phyloP scores from a whole-genome alignment of 2,888 invertebrate species.

The Sialis lutaria region DNA sequence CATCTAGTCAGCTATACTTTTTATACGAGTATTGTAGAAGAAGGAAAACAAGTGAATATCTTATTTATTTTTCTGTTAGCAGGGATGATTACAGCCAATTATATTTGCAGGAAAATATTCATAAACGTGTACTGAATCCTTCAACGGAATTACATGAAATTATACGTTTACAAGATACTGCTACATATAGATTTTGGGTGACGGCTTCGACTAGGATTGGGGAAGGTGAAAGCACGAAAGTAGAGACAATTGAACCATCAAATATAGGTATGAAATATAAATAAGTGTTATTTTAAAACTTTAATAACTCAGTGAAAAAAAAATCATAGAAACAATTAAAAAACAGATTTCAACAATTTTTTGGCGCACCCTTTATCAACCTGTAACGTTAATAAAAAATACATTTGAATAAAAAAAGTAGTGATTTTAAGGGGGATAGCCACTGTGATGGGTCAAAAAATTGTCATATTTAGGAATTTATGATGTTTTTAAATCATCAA shows the following conservation, averaged over 20 bases:
- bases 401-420: too few species aligned
- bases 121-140: slow-evolving; percentile 53
- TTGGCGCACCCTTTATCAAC: too few species aligned
- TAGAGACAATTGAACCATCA: slow-evolving; percentile 57
- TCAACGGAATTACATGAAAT: slow-evolving; percentile 55
- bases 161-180: slow-evolving; percentile 47
- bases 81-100: too few species aligned
- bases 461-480: too few species aligned
- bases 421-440: too few species aligned
- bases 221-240: slow-evolving; percentile 65
- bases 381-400: too few species aligned
- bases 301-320: neutral
- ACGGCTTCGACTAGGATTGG: slow-evolving; percentile 69
- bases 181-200: slow-evolving; percentile 58
- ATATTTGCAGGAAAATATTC: slow-evolving; percentile 43
- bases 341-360: too few species aligned
- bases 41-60: slow-evolving; percentile 42
- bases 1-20: slow-evolving; percentile 67
- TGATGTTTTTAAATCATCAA: too few species aligned
- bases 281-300: neutral
- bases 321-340: slow-evolving; percentile 1
- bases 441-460: too few species aligned
- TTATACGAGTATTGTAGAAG: slow-evolving; percentile 64
- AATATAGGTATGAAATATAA: slow-evolving; percentile 33
- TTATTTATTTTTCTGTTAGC: too few species aligned